Conservation (phyloP, 2,888 invertebrate genomes). For the Leuctra nigra region DNA sequence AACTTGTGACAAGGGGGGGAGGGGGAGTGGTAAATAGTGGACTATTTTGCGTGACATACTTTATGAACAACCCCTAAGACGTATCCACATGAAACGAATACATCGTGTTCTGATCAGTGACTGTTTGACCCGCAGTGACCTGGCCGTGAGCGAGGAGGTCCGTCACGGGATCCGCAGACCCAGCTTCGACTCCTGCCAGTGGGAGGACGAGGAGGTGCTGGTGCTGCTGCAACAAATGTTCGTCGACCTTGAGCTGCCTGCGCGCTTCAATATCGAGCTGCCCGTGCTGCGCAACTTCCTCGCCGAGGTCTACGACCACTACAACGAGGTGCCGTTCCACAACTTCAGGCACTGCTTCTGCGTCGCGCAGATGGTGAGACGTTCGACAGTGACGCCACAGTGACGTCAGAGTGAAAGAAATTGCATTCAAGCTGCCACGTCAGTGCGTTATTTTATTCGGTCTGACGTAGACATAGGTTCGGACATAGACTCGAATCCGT, state of each 20-base stretch:
- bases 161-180: constrained; percentile 58
- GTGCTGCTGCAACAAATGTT: constrained; percentile 75
- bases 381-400: too few relatives aligned
- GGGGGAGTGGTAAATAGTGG: too few relatives aligned
- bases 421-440: too few relatives aligned
- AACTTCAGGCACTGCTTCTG: constrained; percentile 84
- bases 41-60: too few relatives aligned
- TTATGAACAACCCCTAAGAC: too few relatives aligned
- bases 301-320: constrained; percentile 70
- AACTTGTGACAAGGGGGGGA: too few relatives aligned
- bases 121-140: constrained; percentile 57
- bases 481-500: too few relatives aligned
- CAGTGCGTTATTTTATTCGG: too few relatives aligned
- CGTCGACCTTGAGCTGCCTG: constrained; percentile 65
- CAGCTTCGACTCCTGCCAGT: constrained; percentile 73
- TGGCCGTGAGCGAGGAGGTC: constrained; percentile 54
- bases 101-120: too few relatives aligned
- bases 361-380: constrained; percentile 80
- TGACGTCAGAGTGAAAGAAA: too few relatives aligned
- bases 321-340: constrained; percentile 82
- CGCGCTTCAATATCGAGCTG: constrained; percentile 68
- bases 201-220: constrained; percentile 74
- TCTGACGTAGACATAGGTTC: too few relatives aligned
- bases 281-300: constrained; percentile 62
- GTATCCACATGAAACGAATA: too few relatives aligned